Conservation (phyloP, 2,888 invertebrate species). For the Luffia ferchaultella region DNA sequence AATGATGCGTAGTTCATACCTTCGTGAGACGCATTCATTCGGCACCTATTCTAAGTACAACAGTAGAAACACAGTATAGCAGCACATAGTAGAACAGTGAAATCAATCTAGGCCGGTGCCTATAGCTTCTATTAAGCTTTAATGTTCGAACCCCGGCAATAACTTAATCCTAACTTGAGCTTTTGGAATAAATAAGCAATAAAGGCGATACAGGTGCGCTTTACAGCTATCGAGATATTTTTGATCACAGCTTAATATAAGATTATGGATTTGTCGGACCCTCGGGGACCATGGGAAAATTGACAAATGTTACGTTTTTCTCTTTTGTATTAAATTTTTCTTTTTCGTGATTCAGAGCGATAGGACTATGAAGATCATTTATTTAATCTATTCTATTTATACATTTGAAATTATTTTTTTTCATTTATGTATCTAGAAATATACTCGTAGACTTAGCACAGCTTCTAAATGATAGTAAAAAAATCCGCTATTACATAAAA, state of each 20-base stretch:
- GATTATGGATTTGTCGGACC: too few relatives aligned
- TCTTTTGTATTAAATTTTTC: constrained; percentile 1
- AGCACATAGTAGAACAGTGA: too few relatives aligned
- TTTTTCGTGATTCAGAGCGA: background rate
- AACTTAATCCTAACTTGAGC: constrained; percentile 61
- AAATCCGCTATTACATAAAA: too few relatives aligned
- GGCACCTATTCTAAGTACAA: too few relatives aligned
- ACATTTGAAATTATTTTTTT: background rate
- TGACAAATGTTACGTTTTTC: constrained; percentile 43
- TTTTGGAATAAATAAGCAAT: constrained; percentile 59
- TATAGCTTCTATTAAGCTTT: constrained; percentile 57
- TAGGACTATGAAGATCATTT: background rate
- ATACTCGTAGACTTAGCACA: too few relatives aligned
- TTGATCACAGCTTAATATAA: constrained; percentile 8
- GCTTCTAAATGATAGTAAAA: too few relatives aligned
- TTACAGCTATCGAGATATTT: constrained; percentile 30
- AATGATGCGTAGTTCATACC: too few relatives aligned
- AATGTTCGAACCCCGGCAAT: constrained; percentile 60
- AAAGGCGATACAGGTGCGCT: constrained; percentile 57
- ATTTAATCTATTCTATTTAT: background rate
- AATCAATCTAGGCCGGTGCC: constrained; percentile 63
- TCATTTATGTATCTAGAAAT: too few relatives aligned
- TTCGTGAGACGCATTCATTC: too few relatives aligned
- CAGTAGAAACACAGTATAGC: too few relatives aligned
- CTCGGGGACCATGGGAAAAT: constrained; percentile 39